phyloP scores from a whole-genome alignment of 2,797 vertebrate species.

The Pseudocheirus occidentalis region DNA sequence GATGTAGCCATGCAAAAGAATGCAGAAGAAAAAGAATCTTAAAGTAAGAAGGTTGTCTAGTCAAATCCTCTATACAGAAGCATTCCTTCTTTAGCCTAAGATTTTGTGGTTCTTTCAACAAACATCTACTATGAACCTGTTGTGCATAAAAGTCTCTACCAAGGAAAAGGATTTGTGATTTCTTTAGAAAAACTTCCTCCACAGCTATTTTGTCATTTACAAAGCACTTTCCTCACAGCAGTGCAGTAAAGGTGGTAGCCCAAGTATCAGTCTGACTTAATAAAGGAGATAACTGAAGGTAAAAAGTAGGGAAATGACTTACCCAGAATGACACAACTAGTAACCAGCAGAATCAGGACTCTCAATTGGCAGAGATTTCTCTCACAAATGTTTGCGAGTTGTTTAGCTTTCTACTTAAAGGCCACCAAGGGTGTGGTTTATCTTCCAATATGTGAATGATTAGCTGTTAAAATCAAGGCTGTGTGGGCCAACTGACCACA shows the following conservation, averaged over 20 bases:
- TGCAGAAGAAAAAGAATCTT: background rate
- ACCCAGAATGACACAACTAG: too few species aligned
- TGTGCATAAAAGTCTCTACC: background rate
- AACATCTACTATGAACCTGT: background rate
- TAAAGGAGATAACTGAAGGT: background rate
- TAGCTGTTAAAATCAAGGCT: background rate
- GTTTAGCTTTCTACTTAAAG: background rate
- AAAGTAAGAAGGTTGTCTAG: background rate
- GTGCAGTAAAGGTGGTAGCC: background rate
- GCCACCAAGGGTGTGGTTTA: background rate
- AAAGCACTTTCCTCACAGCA: background rate
- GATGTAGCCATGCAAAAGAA: background rate
- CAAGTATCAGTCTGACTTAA: background rate
- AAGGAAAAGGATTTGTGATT: background rate
- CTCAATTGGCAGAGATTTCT: background rate
- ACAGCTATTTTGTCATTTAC: background rate
- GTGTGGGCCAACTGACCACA: background rate
- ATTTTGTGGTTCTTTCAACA: background rate
- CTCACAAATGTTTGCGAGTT: background rate
- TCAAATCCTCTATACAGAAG: rapidly evolving
- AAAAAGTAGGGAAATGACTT: too few species aligned
- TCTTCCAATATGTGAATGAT: background rate
- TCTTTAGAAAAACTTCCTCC: background rate
- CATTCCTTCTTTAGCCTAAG: background rate
- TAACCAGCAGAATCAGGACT: background rate